Evolutionary conservation across 1,140 invertebrate species (phyloP).

Genomic region (Drosophila chauvacae): DNA sequence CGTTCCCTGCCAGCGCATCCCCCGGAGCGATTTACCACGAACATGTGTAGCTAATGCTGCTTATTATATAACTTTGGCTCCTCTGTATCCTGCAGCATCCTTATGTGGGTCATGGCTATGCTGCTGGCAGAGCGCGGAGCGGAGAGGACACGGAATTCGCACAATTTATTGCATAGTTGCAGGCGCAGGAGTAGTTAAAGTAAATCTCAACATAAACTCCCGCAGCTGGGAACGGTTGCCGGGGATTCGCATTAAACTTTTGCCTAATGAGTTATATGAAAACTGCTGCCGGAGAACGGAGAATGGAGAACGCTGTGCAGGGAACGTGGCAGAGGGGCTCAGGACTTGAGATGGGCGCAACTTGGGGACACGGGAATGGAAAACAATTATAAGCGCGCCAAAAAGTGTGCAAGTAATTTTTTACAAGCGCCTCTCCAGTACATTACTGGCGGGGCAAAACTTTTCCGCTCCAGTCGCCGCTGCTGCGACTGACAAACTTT

Average conservation of each 20-base stretch:
- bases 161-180: slow-evolving; percentile 81
- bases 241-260: slow-evolving; percentile 58
- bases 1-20: not conserved
- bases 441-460: slow-evolving; percentile 64
- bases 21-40: slow-evolving; percentile 36
- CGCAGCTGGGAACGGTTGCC: slow-evolving; percentile 23
- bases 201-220: slow-evolving; percentile 69
- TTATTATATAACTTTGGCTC: slow-evolving; percentile 67
- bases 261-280: slow-evolving; percentile 76
- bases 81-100: slow-evolving; percentile 1
- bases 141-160: slow-evolving; percentile 57
- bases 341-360: not conserved
- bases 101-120: slow-evolving; percentile 66
- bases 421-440: slow-evolving; percentile 50
- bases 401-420: slow-evolving; percentile 76
- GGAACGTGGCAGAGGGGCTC: not conserved
- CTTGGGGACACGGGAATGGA: slow-evolving; percentile 43
- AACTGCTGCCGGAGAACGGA: slow-evolving; percentile 1
- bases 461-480: slow-evolving; percentile 36
- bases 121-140: slow-evolving; percentile 1
- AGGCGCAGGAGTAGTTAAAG: slow-evolving; percentile 74
- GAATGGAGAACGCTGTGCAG: not conserved
- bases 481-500: slow-evolving; percentile 67
- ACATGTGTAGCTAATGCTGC: slow-evolving; percentile 76
- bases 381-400: slow-evolving; percentile 79